Base-by-base conservation (phyloP, 2,797 vertebrate species). In the Agapornis canus region DNA sequence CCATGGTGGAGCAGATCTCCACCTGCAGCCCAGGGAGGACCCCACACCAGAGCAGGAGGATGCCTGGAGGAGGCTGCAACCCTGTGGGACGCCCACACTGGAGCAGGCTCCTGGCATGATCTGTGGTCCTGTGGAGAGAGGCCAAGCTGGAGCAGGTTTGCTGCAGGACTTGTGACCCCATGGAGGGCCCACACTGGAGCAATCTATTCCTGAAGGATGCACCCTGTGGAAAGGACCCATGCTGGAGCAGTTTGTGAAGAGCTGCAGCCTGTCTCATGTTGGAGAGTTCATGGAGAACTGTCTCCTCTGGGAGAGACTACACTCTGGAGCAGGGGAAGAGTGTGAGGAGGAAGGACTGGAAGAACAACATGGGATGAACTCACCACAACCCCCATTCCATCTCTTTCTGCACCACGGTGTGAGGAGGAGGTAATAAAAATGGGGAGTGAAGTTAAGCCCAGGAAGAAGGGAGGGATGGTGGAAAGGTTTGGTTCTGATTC, bases 191-290 rank as follows among this genome's bases (percentile, higher is more conserved):
- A 32, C 20, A 56, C 52, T 35, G 54, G 54, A 23, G 54, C n/a
- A 56, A 2, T 23, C 54, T 56, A 13, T 32, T 32, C 54, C n/a
- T 56, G n/a, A 35, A 56, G 14, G 21, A 56, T 32, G 13, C 14
- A 23, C 54, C 12, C 54, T 56, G 54, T 56, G n/a, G 21, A 56
- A 56, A 21, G 54, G 4, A 7, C 47, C 54, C 21, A 6, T 0
- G 0, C 29, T 13, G 21, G 29, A 68, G 40, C 18, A n/a, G 21
- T 42, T 23, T 0, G 2, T 54, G 26, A 20, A 27, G 26, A 42
- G 11, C 35, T 68, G 25, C 47, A 23, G 21, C 48, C 29, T 11
- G 7, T 56, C 31, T 54, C 42, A 9, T 31, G 18, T 82, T 19
- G 40, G 21, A 66, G 69, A 42, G 32, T 16, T n/a, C 21, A 31